Base-by-base conservation (phyloP, 2,888 invertebrate genomes). In the Caenorhabditis sp. region DNA sequence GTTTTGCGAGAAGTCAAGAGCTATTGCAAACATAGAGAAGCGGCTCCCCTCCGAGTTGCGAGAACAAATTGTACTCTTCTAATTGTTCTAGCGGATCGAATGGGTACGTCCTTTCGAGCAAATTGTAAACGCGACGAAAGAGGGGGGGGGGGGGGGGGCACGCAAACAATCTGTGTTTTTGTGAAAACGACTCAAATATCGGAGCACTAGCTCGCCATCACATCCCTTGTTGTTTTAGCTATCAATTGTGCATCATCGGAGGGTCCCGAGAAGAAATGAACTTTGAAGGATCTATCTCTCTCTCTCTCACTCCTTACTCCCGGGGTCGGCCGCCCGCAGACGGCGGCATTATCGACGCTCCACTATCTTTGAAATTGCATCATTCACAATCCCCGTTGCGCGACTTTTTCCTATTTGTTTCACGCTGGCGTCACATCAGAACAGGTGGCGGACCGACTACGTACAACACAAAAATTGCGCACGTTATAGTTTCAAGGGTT, bases 21-120 rank as follows among this genome's bases (percentile, higher is more conserved):
- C 62, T 58, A 72, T 63, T 58, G 72, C 72, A 72, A 72, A 72
- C 63, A 72, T 27, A 62, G 46, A 62, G 56, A 71, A 55, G 62
- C 61, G 53, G 55, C 55, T 62, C 61, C 39, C 37, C 37, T 56
- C 53, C 37, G 62, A 62, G 56, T 56, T 71, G 72, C 72, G 72
- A 63, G 63, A 72, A 72, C 63, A 72, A 72, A 72, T 72, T 72
- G 72, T 63, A 72, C 63, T 72, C 63, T 72, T n/a, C 72, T 72
- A 58, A 72, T 63, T 72, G 72, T 72, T 63, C 32, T 71, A 55
- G 68, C 24, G 59, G 50, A 52, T 68, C 58, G 39, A 70, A 52
- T 52, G 48, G 70, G 70, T 70, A 70, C 59, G 59, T 59, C 52
- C 70, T 35, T 43, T 32, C 35, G 26, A 32, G 26, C 32, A 63